phyloP scores from a whole-genome alignment of 1,140 invertebrate genomes.

The Drosophila sechellia region DNA sequence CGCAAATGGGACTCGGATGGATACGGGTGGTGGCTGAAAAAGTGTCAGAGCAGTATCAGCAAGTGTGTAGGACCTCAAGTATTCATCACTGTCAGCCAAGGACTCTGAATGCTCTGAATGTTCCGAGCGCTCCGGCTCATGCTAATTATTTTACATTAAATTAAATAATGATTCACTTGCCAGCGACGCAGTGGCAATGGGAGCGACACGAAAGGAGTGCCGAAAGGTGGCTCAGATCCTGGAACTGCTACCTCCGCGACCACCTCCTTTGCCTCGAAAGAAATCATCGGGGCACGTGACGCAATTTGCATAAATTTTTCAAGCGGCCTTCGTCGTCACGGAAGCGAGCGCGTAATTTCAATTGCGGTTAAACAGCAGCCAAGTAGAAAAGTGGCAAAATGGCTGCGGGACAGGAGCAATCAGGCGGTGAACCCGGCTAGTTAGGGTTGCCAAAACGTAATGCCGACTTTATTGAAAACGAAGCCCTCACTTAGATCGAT shows the following conservation, averaged over 20 bases:
- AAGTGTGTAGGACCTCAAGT: conserved; percentile 33
- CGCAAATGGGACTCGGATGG: conserved; percentile 61
- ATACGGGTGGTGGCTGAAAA: conserved; percentile 12
- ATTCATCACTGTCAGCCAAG: conserved; percentile 71
- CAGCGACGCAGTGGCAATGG: conserved; percentile 8
- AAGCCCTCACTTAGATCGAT: conserved; percentile 55
- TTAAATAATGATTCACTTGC: conserved; percentile 84
- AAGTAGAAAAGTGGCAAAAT: conserved; percentile 76
- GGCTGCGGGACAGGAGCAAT: conserved; percentile 39
- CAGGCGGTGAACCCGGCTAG: conserved; percentile 24
- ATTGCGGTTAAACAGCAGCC: conserved; percentile 82
- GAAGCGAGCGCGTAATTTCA: conserved; percentile 79
- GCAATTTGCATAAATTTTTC: conserved; percentile 83
- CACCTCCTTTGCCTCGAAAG: conserved; percentile 47
- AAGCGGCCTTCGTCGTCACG: conserved; percentile 61
- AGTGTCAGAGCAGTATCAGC: conserved; percentile 16
- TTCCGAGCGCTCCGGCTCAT: conserved; percentile 30
- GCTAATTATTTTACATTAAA: conserved; percentile 85
- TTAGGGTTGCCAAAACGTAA: conserved; percentile 55
- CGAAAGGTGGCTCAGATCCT: conserved; percentile 45
- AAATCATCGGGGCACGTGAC: conserved; percentile 83
- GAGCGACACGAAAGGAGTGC: conserved; percentile 44
- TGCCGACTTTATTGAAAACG: conserved; percentile 70
- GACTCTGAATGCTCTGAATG: background rate
- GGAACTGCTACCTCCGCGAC: background rate